Percentiles rank a stretch among this genome's conserved stretches.
Evolutionary conservation across 2,888 invertebrate genomes (phyloP).

Genomic region (Polydrusus pterygomalis): DNA sequence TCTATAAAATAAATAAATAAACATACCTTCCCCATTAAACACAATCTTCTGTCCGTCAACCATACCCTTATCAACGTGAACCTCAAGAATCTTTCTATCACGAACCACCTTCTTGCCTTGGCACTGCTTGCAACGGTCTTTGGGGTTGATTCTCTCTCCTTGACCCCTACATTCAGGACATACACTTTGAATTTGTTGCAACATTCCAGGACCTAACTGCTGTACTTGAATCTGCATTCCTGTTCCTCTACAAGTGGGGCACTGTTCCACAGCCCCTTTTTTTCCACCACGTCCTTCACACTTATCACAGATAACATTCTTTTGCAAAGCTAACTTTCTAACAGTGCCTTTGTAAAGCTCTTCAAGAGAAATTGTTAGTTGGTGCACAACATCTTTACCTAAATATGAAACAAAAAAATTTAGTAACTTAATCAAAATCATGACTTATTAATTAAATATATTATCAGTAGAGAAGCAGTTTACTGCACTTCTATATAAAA

Average conservation of each 20-base stretch:
- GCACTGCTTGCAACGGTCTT: slow-evolving; percentile 95
- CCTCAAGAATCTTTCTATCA: slow-evolving; percentile 95
- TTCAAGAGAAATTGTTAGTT: slow-evolving; percentile 92
- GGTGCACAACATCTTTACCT: slow-evolving; percentile 96
- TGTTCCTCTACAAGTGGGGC: slow-evolving; percentile 89
- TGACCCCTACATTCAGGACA: slow-evolving; percentile 92
- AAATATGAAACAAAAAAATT: slow-evolving; percentile 70
- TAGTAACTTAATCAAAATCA: neutral
- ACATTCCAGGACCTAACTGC: slow-evolving; percentile 84
- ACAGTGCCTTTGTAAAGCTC: slow-evolving; percentile 96
- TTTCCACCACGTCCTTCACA: slow-evolving; percentile 98
- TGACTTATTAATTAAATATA: too few species aligned
- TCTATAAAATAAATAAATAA: too few species aligned
- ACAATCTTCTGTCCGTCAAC: slow-evolving; percentile 95
- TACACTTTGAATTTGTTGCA: slow-evolving; percentile 93
- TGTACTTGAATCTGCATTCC: slow-evolving; percentile 88
- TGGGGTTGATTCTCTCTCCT: slow-evolving; percentile 89
- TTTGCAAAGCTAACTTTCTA: slow-evolving; percentile 93
- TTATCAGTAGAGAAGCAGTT: neutral
- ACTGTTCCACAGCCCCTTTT: slow-evolving; percentile 92
- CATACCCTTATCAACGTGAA: slow-evolving; percentile 97
- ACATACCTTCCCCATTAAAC: slow-evolving; percentile 87
- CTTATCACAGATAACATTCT: slow-evolving; percentile 96
- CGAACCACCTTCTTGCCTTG: slow-evolving; percentile 92
- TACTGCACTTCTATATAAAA: too few species aligned